phyloP scores from a whole-genome alignment of 2,888 invertebrate species.

The Watsonalla cultraria region DNA sequence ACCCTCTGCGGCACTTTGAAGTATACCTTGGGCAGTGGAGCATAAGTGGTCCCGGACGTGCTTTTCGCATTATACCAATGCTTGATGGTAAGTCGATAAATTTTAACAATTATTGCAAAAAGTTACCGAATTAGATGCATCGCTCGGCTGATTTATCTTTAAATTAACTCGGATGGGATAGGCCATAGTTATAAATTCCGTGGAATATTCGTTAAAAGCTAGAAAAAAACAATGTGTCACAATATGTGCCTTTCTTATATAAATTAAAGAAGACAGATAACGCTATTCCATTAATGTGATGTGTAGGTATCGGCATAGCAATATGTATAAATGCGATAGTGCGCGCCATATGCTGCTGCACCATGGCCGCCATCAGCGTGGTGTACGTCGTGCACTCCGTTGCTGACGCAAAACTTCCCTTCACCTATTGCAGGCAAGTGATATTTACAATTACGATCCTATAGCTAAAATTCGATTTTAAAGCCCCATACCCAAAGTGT shows the following conservation, averaged over 20 bases:
- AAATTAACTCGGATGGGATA: too few species aligned
- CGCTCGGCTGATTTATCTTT: too few species aligned
- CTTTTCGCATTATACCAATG: slow-evolving; percentile 62
- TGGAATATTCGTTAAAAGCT: too few species aligned
- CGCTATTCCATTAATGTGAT: neutral
- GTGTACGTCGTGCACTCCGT: slow-evolving; percentile 49
- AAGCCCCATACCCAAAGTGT: too few species aligned
- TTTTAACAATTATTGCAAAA: neutral
- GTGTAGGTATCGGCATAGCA: slow-evolving; percentile 61
- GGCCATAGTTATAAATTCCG: too few species aligned
- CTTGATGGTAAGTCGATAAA: slow-evolving; percentile 43
- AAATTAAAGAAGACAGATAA: too few species aligned
- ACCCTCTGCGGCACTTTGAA: slow-evolving; percentile 67
- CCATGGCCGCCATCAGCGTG: slow-evolving; percentile 53
- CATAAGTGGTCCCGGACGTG: slow-evolving; percentile 66
- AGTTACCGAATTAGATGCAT: too few species aligned
- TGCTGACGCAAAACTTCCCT: slow-evolving; percentile 51
- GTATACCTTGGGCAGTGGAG: slow-evolving; percentile 72
- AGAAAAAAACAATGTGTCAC: too few species aligned
- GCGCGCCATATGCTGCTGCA: slow-evolving; percentile 54
- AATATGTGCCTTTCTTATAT: too few species aligned
- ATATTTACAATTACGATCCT: too few species aligned
- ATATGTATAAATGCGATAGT: slow-evolving; percentile 63
- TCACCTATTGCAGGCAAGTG: slow-evolving; percentile 59
- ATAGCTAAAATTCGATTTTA: too few species aligned